Evolutionary conservation across 2,888 invertebrate genomes (phyloP), one percentile per base, ranked within the genome.

Genomic region (Tinea semifulvella): DNA sequence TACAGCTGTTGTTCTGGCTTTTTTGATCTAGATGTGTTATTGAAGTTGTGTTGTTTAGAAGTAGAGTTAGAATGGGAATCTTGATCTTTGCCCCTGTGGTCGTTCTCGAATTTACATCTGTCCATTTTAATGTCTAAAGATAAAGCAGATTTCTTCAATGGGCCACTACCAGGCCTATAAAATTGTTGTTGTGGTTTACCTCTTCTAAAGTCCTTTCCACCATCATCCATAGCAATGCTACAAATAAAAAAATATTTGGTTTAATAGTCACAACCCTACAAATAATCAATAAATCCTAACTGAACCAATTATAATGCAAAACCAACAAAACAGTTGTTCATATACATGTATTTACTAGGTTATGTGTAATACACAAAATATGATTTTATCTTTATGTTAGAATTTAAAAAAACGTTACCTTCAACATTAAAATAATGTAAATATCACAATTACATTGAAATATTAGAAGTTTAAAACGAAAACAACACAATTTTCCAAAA

Each of bases 141-240:
- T 68, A 82, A 83, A 56, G 84, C 85, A 51, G 88, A 85, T 68
- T 89, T 87, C 61, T 87, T 82, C 52, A 90, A 71, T 51, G 88
- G 88, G 51, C 90, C 90, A 80, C 90, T 89, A 55, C 90, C 90
- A 63, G 90, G 90, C 65, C 85, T 86, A 60, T 91, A 91, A 50
- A 90, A 76, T 69, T 85, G 84, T 71, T 88, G 86, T 61, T 86
- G 86, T 57, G 88, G 88, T 72, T 87, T 88, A 65, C 84, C 85
- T 68, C 82, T 84, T 79, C 73, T 82, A 55, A 75, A 82, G 54
- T 84, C 82, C 65, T 77, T 84, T 61, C 59, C 81, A 57, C 77
- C 80, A 79, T 77, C 79, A 77, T 79, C 81, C 82, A 82, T 82
- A 75, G 56, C 77, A 75, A 65, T 63, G 58, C 59, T 58, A 60